Conservation (phyloP, 2,113 vertebrate species). For the Sinosuthora webbiana region DNA sequence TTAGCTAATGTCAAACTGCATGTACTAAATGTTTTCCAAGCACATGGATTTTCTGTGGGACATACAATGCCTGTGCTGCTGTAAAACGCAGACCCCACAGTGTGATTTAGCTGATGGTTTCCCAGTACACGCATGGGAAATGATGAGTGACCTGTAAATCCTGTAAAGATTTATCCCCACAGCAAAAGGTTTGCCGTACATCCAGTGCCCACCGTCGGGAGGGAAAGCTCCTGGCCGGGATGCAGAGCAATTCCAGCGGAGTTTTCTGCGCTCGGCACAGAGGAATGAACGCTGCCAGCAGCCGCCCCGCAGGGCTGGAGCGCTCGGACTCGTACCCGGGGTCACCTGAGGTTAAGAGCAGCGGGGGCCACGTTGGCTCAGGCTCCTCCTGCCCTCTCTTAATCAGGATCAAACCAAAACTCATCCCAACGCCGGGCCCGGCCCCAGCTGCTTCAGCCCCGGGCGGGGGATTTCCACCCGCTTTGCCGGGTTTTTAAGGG, state of each 20-base stretch:
- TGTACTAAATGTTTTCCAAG: not conserved
- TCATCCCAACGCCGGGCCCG: not conserved
- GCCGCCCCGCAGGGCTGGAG: not conserved
- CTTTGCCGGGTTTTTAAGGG: not conserved
- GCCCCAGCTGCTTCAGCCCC: not conserved
- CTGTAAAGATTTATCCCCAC: not conserved
- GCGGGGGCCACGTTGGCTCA: not conserved
- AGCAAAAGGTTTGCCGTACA: not conserved
- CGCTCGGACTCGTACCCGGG: not conserved
- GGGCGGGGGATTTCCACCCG: not conserved
- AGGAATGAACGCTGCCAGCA: not conserved
- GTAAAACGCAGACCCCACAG: not conserved
- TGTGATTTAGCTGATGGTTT: not conserved
- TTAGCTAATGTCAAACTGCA: not conserved
- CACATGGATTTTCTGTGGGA: not conserved
- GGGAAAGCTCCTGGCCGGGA: not conserved
- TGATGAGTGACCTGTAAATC: not conserved
- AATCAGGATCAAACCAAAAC: not conserved
- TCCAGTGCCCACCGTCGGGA: not conserved
- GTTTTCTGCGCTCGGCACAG: fast-evolving
- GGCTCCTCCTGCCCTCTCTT: not conserved
- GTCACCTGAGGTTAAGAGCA: conserved; percentile 7
- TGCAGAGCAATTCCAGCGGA: not conserved
- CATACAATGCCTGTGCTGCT: not conserved
- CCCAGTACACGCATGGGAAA: not conserved